Base-by-base conservation (phyloP, 1,140 invertebrate species). In the Pseudomyrmex sp. region DNA sequence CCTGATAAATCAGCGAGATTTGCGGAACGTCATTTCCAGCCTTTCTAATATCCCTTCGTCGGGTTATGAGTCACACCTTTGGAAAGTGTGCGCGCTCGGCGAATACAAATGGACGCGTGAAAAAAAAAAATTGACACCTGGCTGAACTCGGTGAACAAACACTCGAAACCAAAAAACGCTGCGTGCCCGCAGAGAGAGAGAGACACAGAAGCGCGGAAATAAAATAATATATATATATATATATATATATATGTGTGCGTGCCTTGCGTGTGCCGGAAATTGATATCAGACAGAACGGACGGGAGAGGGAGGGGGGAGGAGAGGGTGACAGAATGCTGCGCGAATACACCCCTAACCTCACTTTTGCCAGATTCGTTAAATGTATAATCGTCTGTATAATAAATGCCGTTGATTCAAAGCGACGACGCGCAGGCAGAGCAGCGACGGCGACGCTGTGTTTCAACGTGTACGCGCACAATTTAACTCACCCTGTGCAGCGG, bases 21-120 rank as follows among this genome's bases (percentile, higher is more conserved):
- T 61, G 15, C 18, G 9, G 61, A 77, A 23, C 44, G 48, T 62
- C 62, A 77, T 77, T 77, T 77, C 48, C 26, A 68, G 48, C 50
- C 15, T 58, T 72, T 69, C 68, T 69, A 2, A 3, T 26, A 48
- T 12, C 44, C 23, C n/a, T 5, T 80, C 66, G 7, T 59, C 12
- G 2, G 54, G 18, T 18, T 12, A 72, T 80, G 76, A 70, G 76
- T 80, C 76, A 80, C 23, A 35, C 54, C 35, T 80, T 80, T 70
- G 76, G 70, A 80, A 80, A 26, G 26, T 26, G 76, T 70, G 54
- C 20, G 59, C 76, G 35, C 5, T 72, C 56, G 65, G 48, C 66
- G 62, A 46, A 9, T 79, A 52, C 75, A 35, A 48, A 50, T 12
- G 54, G 15, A n/a, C 58, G 13, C 44, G 44, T 35, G 5, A 35